A percentile compares a stretch with the other conserved stretches of the same genome.
These are phyloP conservation scores for Brachionus koreanus DNA, from an alignment of 1,140 invertebrate species.

Conservation along the genomic window DNA sequence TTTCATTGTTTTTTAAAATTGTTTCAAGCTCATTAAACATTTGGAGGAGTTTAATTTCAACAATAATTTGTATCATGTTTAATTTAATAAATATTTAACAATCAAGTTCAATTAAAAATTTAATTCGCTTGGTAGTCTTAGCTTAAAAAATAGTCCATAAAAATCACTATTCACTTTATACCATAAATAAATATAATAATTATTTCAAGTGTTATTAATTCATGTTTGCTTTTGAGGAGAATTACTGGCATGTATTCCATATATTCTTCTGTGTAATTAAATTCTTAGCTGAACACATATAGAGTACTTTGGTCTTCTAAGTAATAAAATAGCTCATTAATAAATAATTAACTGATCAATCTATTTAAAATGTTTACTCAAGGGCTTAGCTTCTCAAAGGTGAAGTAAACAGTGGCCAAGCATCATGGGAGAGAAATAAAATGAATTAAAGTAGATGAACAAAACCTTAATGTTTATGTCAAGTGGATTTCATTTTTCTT, in stretches of 20 bases:
- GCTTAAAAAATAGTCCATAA: not conserved
- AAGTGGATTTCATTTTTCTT: slow-evolving; percentile 32
- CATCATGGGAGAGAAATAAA: slow-evolving; percentile 26
- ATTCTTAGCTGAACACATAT: slow-evolving; percentile 11
- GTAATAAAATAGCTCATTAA: not conserved
- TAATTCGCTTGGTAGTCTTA: not conserved
- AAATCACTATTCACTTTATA: slow-evolving; percentile 18
- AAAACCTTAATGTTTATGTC: slow-evolving; percentile 27
- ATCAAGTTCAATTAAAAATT: not conserved
- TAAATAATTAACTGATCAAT: slow-evolving; percentile 32
- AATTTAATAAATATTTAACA: slow-evolving; percentile 1
- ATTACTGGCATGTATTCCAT: not conserved
- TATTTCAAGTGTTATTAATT: slow-evolving; percentile 22
- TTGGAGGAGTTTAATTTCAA: not conserved
- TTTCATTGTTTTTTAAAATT: slow-evolving; percentile 7
- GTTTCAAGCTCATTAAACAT: slow-evolving; percentile 12
- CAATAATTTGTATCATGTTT: not conserved
- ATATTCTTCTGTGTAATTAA: slow-evolving; percentile 6
- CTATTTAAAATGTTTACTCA: slow-evolving; percentile 27
- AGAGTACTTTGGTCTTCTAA: not conserved
- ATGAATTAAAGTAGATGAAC: not conserved
- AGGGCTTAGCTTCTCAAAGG: not conserved
- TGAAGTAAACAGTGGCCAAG: slow-evolving; percentile 24
- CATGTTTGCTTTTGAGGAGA: not conserved
- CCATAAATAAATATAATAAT: slow-evolving; percentile 1